Base-by-base conservation (phyloP, 2,888 invertebrate genomes). In the Chironomus tentans region DNA sequence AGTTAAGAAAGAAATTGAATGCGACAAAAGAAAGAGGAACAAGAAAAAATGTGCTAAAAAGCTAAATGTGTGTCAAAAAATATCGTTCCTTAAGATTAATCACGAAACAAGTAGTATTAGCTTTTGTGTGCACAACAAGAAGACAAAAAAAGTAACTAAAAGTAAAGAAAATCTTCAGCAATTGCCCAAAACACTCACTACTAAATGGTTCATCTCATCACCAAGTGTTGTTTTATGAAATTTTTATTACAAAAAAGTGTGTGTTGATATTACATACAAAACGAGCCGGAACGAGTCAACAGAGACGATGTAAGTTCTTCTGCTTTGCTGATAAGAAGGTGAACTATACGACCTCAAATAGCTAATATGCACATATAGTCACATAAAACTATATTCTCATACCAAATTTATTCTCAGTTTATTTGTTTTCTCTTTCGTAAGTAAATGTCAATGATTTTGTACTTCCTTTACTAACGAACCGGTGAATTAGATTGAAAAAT, bases 261-360 rank as follows among this genome's bases (percentile, higher is more conserved):
- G 56, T 56, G 18, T 15, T 56, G 18, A 56, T 56, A 56, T 15
- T 15, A 56, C 18, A 15, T 56, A 18, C 4, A 56, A 56, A 56
- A 15, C 18, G 56, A 18, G 65, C 13, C 10, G 38, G 38, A 38
- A 38, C 38, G 38, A 38, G 38, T 38, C 38, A 38, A 24, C 12
- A 65, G 22, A 65, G 24, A 65, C 21, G 4, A 65, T 65, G 65
- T 65, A 65, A 65, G 65, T 65, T 18, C 18, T 15, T 15, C 18
- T 15, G 2, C 4, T 15, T 24, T 24, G 24, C 22, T 70, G 70
- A 70, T 70, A 70, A 70, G 46, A 70, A 70, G 70, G 47, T 70
- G 70, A 70, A 48, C 70, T 48, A 15, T 46, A n/a, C 13, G 70
- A 70, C 70, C 70, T 48, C 56, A 56, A 56, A 56, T 56, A 56